Base-by-base conservation (phyloP, 2,888 invertebrate species). In the Tortrix viridana region DNA sequence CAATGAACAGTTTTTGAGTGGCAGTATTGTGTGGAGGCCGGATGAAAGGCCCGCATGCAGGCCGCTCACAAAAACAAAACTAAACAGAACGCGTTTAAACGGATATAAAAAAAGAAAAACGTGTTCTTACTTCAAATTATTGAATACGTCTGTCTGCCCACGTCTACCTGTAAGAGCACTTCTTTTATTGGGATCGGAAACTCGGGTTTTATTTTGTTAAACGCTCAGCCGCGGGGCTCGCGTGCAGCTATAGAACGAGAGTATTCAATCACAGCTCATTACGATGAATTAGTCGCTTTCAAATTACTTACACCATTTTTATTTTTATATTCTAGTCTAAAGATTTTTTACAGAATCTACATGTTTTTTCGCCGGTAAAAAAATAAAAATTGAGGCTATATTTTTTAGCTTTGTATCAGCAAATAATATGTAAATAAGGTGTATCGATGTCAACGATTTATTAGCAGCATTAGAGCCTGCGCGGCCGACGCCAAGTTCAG, bases 1-100 rank as follows among this genome's bases (percentile, higher is more conserved):
- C 92, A 92, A 92, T 91, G 91, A 91, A 86, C 81, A 87, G 87
- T 92, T 91, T 92, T 91, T 91, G 89, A 92, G 92, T 91, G 90
- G 89, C 88, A 90, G 88, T 86, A 92, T 91, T 91, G 89, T 91
- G 84, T 86, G 81, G 84, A 82, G 84, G 83, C 80, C 85, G 87
- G 86, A 89, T 90, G 88, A 90, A 91, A 90, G 88, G 82, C 85
- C 88, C 87, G 88, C 88, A 88, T 87, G 80, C 84, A 86, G 75
- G 74, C 69, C 78, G 81, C 80, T 86, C 80, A 90, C 80, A 90
- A 90, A 90, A 91, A 92, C 90, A 90, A 90, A 90, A 91, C 90
- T 89, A 86, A 89, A 89, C 89, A 88, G 86, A 90, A 88, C 86
- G 86, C 89, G 82, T 89, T 89, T 89, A 90, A 91, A 87, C 88